phyloP scores from a whole-genome alignment of 2,113 vertebrate genomes.

The Pachyramphus minor region DNA sequence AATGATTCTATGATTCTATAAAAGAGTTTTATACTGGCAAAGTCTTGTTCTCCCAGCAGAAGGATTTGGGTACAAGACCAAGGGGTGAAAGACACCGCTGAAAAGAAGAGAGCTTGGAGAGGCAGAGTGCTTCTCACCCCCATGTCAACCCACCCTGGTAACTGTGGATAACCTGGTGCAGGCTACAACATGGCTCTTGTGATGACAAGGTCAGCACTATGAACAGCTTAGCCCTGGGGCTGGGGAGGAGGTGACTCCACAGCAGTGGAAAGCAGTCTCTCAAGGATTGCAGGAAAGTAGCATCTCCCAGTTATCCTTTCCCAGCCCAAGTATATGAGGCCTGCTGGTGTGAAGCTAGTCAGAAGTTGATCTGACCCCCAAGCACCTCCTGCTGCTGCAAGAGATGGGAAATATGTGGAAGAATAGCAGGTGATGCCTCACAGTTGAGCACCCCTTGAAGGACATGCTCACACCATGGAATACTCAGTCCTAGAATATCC shows the following conservation, averaged over 20 bases:
- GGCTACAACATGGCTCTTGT: not conserved
- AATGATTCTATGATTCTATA: not conserved
- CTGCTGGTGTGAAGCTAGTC: not conserved
- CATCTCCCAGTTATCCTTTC: not conserved
- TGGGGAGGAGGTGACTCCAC: not conserved
- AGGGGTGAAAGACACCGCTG: not conserved
- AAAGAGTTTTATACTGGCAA: fast-evolving
- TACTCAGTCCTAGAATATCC: not conserved
- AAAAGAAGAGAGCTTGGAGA: not conserved
- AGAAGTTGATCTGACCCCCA: not conserved
- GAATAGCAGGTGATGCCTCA: not conserved
- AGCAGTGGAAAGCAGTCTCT: not conserved
- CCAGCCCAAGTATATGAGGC: not conserved
- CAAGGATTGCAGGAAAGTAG: not conserved
- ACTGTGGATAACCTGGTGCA: not conserved
- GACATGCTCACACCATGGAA: fast-evolving
- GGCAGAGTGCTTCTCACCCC: not conserved
- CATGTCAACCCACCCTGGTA: not conserved
- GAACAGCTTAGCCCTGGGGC: not conserved
- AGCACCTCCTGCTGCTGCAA: not conserved
- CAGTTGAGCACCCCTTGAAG: not conserved
- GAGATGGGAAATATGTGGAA: not conserved
- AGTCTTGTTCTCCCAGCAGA: not conserved
- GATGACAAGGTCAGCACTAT: not conserved
- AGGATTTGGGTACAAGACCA: not conserved